These are phyloP conservation scores for Caenorhabditis sp. DNA, from an alignment of 2,888 invertebrate species.

Conservation along the genomic window DNA sequence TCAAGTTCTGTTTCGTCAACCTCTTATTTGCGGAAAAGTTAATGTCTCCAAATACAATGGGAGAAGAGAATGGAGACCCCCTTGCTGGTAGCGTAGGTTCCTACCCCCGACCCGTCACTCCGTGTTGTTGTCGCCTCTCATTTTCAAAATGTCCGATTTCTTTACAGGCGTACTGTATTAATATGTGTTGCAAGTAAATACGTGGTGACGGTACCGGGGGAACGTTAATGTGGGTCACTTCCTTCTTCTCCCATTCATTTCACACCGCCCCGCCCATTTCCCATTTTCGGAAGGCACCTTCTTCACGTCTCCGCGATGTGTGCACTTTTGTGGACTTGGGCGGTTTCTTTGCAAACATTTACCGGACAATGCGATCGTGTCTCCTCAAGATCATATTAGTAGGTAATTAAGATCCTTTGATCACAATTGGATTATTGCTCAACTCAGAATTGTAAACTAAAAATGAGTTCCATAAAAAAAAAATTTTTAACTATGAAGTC, in stretches of 20 bases:
- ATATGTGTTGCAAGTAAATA: conserved; percentile 64
- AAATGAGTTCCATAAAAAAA: not conserved
- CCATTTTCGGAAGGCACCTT: conserved; percentile 49
- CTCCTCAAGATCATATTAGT: conserved; percentile 15
- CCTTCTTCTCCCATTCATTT: conserved; percentile 44
- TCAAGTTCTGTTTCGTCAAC: conserved; percentile 58
- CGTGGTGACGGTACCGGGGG: conserved; percentile 3
- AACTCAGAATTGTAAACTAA: not conserved
- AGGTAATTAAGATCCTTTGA: not conserved
- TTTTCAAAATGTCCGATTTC: conserved; percentile 62
- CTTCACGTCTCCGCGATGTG: conserved; percentile 33
- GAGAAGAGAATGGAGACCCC: conserved; percentile 37
- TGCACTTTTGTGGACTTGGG: conserved; percentile 51
- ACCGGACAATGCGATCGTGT: conserved; percentile 42
- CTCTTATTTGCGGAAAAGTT: conserved; percentile 65
- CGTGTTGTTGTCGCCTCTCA: conserved; percentile 43
- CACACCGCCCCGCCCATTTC: conserved; percentile 16
- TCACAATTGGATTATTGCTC: not conserved
- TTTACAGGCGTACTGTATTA: conserved; percentile 63
- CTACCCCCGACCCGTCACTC: conserved; percentile 23
- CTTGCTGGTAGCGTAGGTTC: conserved; percentile 10
- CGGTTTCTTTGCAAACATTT: conserved; percentile 51
- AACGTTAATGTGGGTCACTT: conserved; percentile 63
- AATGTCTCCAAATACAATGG: conserved; percentile 63
- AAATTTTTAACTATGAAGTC: conserved; percentile 28